Evolutionary conservation across 1,140 invertebrate species (phyloP).

Genomic region (Drosophila littoralis): DNA sequence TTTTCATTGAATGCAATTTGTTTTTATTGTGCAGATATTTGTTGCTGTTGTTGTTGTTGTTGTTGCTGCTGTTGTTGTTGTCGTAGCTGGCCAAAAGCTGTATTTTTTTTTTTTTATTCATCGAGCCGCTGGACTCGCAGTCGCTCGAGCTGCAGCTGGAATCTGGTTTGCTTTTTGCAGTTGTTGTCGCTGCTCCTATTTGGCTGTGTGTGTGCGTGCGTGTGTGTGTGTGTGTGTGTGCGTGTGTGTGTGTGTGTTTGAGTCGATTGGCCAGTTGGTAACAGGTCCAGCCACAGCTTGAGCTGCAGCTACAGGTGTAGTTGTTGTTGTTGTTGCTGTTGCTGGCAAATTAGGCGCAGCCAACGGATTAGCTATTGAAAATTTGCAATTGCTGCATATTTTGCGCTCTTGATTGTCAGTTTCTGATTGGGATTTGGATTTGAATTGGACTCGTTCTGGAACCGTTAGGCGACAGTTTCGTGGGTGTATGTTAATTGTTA

Average conservation of each 20-base stretch:
- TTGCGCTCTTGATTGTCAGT: conserved; percentile 42
- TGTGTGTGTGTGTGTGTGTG: conserved; percentile 27
- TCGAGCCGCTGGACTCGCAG: conserved; percentile 10
- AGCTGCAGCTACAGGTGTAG: conserved; percentile 26
- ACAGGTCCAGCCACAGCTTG: conserved; percentile 49
- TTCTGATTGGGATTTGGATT: conserved; percentile 33
- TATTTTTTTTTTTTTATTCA: conserved; percentile 8
- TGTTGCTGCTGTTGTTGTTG: conserved; percentile 20
- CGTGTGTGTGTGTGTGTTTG: conserved; percentile 42
- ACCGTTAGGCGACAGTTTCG: conserved; percentile 13
- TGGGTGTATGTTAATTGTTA: conserved; percentile 36
- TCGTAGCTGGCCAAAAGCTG: conserved; percentile 38
- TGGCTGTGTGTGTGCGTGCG: conserved; percentile 26
- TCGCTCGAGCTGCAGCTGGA: conserved; percentile 49
- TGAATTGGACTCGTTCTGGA: not conserved
- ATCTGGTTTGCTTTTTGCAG: conserved; percentile 62
- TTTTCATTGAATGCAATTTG: conserved; percentile 53
- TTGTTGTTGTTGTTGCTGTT: conserved; percentile 18
- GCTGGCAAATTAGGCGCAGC: conserved; percentile 50
- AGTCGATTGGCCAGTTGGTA: conserved; percentile 65
- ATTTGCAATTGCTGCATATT: conserved; percentile 48
- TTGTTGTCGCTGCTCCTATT: conserved; percentile 61
- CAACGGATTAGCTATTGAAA: conserved; percentile 48
- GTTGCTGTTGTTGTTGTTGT: conserved; percentile 51
- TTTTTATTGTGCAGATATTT: conserved; percentile 44